Base-by-base conservation (phyloP, 2,888 invertebrate species). In the Sarcophaga caerulescens region DNA sequence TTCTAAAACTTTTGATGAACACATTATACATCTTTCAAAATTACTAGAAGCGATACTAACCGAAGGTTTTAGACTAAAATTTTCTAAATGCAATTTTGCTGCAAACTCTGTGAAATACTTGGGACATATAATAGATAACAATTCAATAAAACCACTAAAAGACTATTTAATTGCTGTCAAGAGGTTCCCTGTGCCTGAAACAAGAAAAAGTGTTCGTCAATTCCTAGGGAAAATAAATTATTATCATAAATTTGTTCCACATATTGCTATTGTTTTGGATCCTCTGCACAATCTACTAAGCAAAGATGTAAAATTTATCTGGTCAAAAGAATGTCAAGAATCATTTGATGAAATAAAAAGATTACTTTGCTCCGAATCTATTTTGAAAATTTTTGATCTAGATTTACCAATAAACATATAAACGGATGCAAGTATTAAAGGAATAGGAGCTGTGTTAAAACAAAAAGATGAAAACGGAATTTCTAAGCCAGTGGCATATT, bases 31-130 rank as follows among this genome's bases (percentile, higher is more conserved):
- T 11, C 47, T 47, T 47, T 47, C 11, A 14, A 47, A 12, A 12
- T 47, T 47, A 85, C 44, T 69, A 59, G 84, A 88, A 81, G 78
- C 85, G 77, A 87, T 85, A 83, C 57, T 21, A 73, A 86, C 76
- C 70, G 86, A 88, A 87, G 87, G 84, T 8, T 88, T 85, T 63
- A 87, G 85, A 66, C 63, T 85, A 70, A 88, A 86, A 81, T 81
- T 86, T 60, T 71, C 66, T 12, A 87, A 87, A 79, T 87, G 85
- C 57, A 87, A 69, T 17, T 88, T 81, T 74, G 85, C 85, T 69
- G 45, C 21, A 59, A 66, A 77, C 57, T 76, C 73, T 11, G 73
- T 87, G 68, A 74, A 88, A 85, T 87, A 85, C 62, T 73, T 87
- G n/a, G 87, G 87, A 10, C 87, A 87, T 75, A 87, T 87, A 57